phyloP scores from a whole-genome alignment of 1,140 invertebrate species.

The Sycophaga agraensis region DNA sequence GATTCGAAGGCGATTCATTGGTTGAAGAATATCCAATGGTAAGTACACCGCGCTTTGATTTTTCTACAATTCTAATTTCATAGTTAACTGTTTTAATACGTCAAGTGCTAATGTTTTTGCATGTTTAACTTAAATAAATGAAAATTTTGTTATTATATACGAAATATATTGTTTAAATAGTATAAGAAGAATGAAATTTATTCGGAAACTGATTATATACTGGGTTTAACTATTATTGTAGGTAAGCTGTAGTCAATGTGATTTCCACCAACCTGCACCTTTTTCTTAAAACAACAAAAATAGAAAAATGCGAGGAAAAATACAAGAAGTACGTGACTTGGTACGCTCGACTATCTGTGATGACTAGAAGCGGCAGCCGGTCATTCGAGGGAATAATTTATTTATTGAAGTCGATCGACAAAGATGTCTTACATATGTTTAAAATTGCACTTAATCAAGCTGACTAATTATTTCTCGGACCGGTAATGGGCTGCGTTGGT shows the following conservation, averaged over 20 bases:
- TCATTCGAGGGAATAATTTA: conserved; percentile 8
- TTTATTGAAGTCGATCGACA: too few relatives aligned
- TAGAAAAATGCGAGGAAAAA: background rate
- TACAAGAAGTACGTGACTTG: too few relatives aligned
- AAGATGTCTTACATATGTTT: too few relatives aligned
- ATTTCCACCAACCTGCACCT: background rate
- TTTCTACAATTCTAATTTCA: background rate
- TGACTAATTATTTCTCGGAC: conserved; percentile 15
- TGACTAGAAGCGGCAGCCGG: conserved; percentile 14
- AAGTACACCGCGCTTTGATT: too few relatives aligned
- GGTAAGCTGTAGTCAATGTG: background rate
- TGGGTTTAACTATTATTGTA: too few relatives aligned
- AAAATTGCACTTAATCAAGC: too few relatives aligned
- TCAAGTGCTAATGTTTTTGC: background rate
- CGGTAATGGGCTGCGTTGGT: conserved; percentile 37
- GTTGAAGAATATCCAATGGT: conserved; percentile 12
- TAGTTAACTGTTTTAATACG: too few relatives aligned
- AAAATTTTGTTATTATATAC: background rate
- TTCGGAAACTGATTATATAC: too few relatives aligned
- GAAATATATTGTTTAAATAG: too few relatives aligned
- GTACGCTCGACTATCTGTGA: conserved; percentile 12
- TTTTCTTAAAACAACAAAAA: too few relatives aligned
- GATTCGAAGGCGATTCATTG: background rate
- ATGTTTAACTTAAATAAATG: background rate
- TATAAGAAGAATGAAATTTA: too few relatives aligned